Percentiles rank a stretch among this genome's conserved stretches.
These are phyloP conservation scores for Helarctos malayanus DNA, from an alignment of 2,797 vertebrate species.

Conservation along the genomic window DNA sequence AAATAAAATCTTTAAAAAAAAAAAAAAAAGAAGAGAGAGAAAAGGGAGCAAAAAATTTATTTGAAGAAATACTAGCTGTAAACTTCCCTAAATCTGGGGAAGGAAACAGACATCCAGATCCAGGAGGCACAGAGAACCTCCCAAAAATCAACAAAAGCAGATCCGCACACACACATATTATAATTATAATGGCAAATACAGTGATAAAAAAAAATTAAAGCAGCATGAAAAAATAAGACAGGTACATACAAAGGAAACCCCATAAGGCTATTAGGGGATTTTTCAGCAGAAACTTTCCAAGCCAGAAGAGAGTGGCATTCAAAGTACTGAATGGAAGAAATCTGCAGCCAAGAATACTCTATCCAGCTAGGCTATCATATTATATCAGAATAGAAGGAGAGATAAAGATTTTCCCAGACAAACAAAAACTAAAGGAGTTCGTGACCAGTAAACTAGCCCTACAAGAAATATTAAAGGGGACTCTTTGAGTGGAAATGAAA, in stretches of 20 bases:
- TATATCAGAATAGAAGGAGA: background rate
- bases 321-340: background rate
- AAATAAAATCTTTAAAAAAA: no score
- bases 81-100: background rate
- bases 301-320: background rate
- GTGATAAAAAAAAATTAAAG: background rate
- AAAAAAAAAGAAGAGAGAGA: background rate
- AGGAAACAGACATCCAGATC: background rate
- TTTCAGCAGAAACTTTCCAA: background rate
- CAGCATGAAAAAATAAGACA: background rate
- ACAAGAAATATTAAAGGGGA: background rate
- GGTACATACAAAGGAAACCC: background rate
- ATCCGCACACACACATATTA: background rate
- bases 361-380: background rate
- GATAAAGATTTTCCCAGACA: background rate
- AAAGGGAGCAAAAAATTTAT: background rate
- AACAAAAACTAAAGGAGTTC: background rate
- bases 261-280: background rate
- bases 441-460: background rate
- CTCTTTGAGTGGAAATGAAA: background rate
- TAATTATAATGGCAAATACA: background rate
- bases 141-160: background rate
- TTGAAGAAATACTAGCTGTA: background rate
- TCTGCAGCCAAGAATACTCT: background rate
- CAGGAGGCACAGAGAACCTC: background rate